A percentile compares a stretch with the other conserved stretches of the same genome.
These are phyloP conservation scores for Manis javanica DNA, from an alignment of 2,797 vertebrate species.

Conservation along the genomic window DNA sequence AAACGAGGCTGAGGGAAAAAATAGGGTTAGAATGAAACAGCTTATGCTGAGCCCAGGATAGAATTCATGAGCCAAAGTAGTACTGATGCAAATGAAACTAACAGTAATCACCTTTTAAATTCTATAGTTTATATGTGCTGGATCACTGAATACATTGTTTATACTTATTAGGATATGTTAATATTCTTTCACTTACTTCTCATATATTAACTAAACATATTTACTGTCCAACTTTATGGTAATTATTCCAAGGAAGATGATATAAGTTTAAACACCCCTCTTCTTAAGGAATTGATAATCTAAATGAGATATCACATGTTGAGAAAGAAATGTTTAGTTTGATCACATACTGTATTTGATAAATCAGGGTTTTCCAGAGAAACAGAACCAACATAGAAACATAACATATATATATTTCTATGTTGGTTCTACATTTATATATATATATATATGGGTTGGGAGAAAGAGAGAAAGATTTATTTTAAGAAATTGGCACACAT, in stretches of 20 bases:
- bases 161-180: not conserved
- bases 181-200: not conserved
- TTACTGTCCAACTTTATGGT: not conserved
- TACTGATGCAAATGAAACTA: not conserved
- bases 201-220: not conserved
- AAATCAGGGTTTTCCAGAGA: not conserved
- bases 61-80: not conserved
- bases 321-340: not conserved
- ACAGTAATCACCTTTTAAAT: not conserved
- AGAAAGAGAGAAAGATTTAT: not conserved
- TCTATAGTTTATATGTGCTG: not conserved
- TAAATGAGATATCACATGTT: not conserved
- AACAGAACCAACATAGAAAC: not conserved
- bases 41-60: not conserved
- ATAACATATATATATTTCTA: not conserved
- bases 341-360: not conserved
- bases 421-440: too few species aligned
- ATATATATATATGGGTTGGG: not conserved
- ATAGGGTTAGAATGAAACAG: not conserved
- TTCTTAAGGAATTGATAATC: not conserved
- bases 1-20: slow-evolving; percentile 3
- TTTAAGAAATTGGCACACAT: not conserved
- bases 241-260: not conserved
- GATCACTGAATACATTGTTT: not conserved
- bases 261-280: not conserved